Conservation (phyloP, 2,888 invertebrate species). For the Diarsia dahlii region DNA sequence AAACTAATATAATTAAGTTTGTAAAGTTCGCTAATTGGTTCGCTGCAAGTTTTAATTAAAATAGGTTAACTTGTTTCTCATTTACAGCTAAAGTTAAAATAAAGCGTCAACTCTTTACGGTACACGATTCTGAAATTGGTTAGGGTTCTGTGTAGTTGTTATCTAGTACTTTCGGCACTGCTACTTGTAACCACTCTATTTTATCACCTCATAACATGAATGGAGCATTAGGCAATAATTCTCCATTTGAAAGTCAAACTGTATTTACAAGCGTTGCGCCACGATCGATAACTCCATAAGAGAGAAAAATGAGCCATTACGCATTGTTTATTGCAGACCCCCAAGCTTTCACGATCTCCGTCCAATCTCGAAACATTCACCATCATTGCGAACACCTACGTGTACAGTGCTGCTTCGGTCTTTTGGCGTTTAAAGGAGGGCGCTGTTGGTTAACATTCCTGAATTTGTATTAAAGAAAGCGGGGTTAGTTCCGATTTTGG, state of each 20-base stretch:
- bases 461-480: neutral
- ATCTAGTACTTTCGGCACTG: neutral
- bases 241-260: conserved; percentile 50
- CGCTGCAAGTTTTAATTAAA: conserved; percentile 51
- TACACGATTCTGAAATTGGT: neutral
- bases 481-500: neutral
- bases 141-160: neutral
- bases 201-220: conserved; percentile 20
- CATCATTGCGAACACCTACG: conserved; percentile 29
- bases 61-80: conserved; percentile 27
- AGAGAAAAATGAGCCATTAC: conserved; percentile 56
- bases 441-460: neutral
- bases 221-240: conserved; percentile 12
- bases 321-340: conserved; percentile 43
- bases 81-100: conserved; percentile 24
- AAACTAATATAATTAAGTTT: conserved; percentile 50
- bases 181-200: conserved; percentile 2
- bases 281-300: conserved; percentile 36
- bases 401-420: conserved; percentile 2
- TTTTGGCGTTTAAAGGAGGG: neutral
- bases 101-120: conserved; percentile 4
- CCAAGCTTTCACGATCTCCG: conserved; percentile 52
- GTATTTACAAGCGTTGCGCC: conserved; percentile 36
- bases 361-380: conserved; percentile 51
- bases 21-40: conserved; percentile 31